Evolutionary conservation across 2,797 vertebrate species (phyloP).

Genomic region (Parotocinclus haroldoi): DNA sequence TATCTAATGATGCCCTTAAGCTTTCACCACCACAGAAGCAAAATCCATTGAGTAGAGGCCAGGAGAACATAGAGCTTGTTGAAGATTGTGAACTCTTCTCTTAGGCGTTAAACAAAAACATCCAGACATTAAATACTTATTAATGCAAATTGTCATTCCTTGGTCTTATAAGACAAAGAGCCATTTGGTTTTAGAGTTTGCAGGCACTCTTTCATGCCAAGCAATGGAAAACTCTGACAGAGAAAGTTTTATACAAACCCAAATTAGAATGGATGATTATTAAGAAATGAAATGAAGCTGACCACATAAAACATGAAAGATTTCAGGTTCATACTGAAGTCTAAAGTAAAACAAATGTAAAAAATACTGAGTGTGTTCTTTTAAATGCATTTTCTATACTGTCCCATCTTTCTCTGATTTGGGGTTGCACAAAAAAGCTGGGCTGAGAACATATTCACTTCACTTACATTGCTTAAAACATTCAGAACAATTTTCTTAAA

Average conservation of each 20-base stretch:
- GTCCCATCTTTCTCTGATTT: no score
- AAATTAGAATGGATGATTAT: no score
- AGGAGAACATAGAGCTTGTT: conserved; percentile 22
- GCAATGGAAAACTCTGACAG: not conserved
- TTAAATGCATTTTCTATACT: no score
- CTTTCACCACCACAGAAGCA: conserved; percentile 50
- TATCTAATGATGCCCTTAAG: conserved; percentile 58
- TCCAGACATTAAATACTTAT: conserved; percentile 24
- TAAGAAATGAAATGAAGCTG: no score
- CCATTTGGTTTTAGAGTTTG: conserved; percentile 7
- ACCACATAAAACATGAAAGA: no score
- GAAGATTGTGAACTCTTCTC: conserved; percentile 24
- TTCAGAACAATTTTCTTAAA: not conserved
- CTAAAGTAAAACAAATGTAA: no score
- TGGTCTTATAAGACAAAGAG: conserved; percentile 16
- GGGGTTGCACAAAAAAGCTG: no score
- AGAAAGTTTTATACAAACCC: not conserved
- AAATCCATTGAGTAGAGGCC: conserved; percentile 42
- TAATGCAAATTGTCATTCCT: conserved; percentile 8
- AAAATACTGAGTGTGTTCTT: no score
- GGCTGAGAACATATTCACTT: not conserved
- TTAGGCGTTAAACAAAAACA: conserved; percentile 28
- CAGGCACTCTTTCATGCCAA: conserved; percentile 6
- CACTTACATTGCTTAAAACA: not conserved
- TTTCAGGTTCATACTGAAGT: no score